A percentile compares a stretch with the other conserved stretches of the same genome.
phyloP scores from a whole-genome alignment of 2,888 invertebrate genomes.

The Heliothis peltigera region DNA sequence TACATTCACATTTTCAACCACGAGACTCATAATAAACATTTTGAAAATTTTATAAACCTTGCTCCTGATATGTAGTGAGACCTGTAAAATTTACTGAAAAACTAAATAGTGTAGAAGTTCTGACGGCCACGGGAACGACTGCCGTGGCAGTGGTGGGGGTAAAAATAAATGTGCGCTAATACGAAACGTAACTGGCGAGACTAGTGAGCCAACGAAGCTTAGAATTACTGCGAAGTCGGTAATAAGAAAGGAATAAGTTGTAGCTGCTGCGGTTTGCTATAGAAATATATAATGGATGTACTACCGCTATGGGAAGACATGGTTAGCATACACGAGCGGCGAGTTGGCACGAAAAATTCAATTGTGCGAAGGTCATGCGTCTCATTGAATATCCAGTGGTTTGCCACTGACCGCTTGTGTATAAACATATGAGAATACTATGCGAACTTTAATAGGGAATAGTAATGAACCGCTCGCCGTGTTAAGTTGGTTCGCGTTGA shows the following conservation, averaged over 20 bases:
- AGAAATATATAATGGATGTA: background rate
- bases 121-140: constrained; percentile 22
- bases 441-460: background rate
- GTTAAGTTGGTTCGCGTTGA: constrained; percentile 5
- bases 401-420: background rate
- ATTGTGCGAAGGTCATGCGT: background rate
- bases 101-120: constrained; percentile 87
- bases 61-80: constrained; percentile 88
- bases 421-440: background rate
- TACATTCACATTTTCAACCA: constrained; percentile 78
- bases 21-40: constrained; percentile 78
- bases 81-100: constrained; percentile 89
- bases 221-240: background rate
- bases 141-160: constrained; percentile 3
- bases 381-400: background rate
- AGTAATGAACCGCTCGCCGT: background rate
- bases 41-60: constrained; percentile 84
- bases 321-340: background rate
- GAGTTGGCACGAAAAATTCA: background rate
- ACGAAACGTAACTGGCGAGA: constrained; percentile 28
- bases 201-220: constrained; percentile 22
- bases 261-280: constrained; percentile 5
- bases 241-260: background rate
- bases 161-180: constrained; percentile 25
- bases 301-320: background rate